Conservation (phyloP, 1,140 invertebrate species). For the Zaprionus kolodkinae region DNA sequence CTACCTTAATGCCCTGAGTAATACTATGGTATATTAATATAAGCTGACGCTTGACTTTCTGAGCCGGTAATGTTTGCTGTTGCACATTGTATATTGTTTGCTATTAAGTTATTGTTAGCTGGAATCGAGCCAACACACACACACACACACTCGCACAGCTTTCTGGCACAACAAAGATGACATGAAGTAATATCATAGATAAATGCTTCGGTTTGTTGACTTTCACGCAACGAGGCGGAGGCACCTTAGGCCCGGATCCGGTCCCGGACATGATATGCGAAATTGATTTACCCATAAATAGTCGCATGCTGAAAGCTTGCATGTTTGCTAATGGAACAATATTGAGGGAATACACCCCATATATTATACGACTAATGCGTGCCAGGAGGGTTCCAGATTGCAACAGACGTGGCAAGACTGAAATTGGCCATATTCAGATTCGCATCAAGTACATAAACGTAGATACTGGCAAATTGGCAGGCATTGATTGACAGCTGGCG, state of each 20-base stretch:
- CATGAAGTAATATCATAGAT: conserved; percentile 4
- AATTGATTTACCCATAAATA: conserved; percentile 15
- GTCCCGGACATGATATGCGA: background rate
- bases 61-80: background rate
- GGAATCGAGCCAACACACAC: background rate
- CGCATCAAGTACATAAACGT: background rate
- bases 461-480: background rate
- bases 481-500: conserved; percentile 17
- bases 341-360: background rate
- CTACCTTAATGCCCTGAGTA: no score
- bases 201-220: background rate
- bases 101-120: background rate
- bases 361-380: background rate
- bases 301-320: conserved; percentile 17
- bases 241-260: background rate
- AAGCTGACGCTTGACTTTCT: background rate
- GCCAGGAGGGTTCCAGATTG: background rate
- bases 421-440: background rate
- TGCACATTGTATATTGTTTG: background rate
- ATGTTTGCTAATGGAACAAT: conserved; percentile 34
- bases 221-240: background rate
- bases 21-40: no score
- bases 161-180: background rate
- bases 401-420: background rate
- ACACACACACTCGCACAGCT: background rate